These are phyloP conservation scores for Galeruca laticollis DNA, from an alignment of 2,888 invertebrate species.

Conservation along the genomic window DNA sequence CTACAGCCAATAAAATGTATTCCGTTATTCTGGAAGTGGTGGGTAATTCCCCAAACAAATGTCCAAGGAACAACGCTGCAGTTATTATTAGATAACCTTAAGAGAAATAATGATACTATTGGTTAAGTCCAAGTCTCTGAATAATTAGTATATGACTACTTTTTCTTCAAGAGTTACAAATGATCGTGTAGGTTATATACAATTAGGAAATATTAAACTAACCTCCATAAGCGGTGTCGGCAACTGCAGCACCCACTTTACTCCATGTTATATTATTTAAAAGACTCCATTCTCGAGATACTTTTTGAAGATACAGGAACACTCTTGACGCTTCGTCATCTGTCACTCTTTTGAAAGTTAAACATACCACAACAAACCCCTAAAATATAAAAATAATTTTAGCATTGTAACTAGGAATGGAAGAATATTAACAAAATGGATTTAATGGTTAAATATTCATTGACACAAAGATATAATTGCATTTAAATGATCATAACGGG, in stretches of 20 bases:
- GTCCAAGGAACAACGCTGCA: slow-evolving; percentile 75
- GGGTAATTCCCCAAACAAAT: slow-evolving; percentile 76
- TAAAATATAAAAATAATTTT: slow-evolving; percentile 61
- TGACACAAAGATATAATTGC: too few relatives aligned
- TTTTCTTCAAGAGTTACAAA: too few relatives aligned
- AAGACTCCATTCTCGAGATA: slow-evolving; percentile 81
- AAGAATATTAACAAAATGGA: too few relatives aligned
- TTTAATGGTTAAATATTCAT: too few relatives aligned
- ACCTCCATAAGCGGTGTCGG: slow-evolving; percentile 76
- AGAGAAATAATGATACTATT: neutral
- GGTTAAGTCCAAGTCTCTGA: too few relatives aligned
- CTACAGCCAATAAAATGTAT: slow-evolving; percentile 77
- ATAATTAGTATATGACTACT: too few relatives aligned
- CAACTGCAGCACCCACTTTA: slow-evolving; percentile 75
- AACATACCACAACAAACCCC: slow-evolving; percentile 76
- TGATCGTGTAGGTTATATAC: too few relatives aligned
- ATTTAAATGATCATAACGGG: too few relatives aligned
- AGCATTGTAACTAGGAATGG: too few relatives aligned
- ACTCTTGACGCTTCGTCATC: slow-evolving; percentile 79
- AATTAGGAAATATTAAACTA: too few relatives aligned
- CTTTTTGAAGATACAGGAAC: slow-evolving; percentile 77
- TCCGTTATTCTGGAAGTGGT: slow-evolving; percentile 74
- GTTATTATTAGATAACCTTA: slow-evolving; percentile 75
- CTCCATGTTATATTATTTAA: slow-evolving; percentile 82
- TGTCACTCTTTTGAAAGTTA: slow-evolving; percentile 78